phyloP scores from a whole-genome alignment of 30 jellyfish, hydroid and myxozoan species.

The Pelagia noctiluca region DNA sequence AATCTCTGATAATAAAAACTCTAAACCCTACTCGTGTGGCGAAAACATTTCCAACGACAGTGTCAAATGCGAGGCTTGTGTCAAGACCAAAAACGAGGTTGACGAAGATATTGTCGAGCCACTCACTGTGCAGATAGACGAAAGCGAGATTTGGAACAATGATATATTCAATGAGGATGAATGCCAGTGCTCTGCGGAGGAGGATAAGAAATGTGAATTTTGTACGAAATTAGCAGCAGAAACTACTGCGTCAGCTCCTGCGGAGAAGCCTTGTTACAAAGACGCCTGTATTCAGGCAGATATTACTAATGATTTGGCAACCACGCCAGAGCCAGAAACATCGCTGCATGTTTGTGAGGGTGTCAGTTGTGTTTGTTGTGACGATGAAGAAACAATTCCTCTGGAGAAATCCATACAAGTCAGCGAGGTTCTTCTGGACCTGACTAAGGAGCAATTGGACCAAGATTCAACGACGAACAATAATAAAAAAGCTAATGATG shows the following conservation, averaged over 20 bases:
- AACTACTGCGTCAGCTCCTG: neutral
- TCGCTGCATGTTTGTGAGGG: conserved; percentile 73
- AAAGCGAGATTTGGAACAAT: conserved; percentile 59
- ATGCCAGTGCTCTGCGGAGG: conserved; percentile 29
- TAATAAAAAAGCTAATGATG: neutral
- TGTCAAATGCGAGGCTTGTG: conserved; percentile 39
- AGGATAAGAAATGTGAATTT: conserved; percentile 3
- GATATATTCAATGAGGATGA: conserved; percentile 43
- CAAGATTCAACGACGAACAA: neutral
- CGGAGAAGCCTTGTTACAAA: neutral
- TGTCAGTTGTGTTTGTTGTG: conserved; percentile 63
- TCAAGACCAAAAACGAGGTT: conserved; percentile 21
- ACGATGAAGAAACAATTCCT: conserved; percentile 38
- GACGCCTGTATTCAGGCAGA: conserved; percentile 61
- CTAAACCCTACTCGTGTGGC: conserved; percentile 57
- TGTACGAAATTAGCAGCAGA: neutral
- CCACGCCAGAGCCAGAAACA: conserved; percentile 7
- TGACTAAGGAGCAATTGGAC: conserved; percentile 18
- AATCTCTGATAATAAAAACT: neutral
- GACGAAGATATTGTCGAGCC: conserved; percentile 52
- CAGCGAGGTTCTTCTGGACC: conserved; percentile 48
- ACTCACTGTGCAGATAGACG: conserved; percentile 50
- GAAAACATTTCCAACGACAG: conserved; percentile 5
- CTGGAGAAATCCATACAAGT: conserved; percentile 74
- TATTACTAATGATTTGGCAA: neutral